Percentiles rank a stretch among this genome's conserved stretches.
phyloP scores from a whole-genome alignment of 2,797 vertebrate genomes.

The Sphenopsis melanotis region DNA sequence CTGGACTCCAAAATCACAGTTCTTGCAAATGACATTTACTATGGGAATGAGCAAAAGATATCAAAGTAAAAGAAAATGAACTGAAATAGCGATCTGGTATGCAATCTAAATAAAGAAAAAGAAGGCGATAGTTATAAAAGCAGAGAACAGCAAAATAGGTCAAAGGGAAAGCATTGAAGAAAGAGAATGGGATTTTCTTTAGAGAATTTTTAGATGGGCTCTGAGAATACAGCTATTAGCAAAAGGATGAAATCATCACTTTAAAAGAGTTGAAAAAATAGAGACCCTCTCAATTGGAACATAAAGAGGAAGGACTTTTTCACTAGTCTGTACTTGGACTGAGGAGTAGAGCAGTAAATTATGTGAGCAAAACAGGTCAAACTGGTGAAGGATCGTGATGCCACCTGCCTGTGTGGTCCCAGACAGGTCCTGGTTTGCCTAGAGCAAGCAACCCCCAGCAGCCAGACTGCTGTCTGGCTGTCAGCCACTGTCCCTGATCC shows the following conservation, averaged over 20 bases:
- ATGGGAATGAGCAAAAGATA: background rate
- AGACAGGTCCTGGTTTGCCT: background rate
- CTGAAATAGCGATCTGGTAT: background rate
- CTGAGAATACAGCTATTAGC: background rate
- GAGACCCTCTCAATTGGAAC: background rate
- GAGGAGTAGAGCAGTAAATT: background rate
- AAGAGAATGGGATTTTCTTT: background rate
- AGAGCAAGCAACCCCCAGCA: background rate
- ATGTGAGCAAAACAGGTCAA: background rate
- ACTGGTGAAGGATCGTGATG: background rate
- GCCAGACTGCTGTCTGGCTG: background rate
- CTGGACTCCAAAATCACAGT: background rate
- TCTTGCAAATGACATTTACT: background rate
- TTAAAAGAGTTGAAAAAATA: background rate
- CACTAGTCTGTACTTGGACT: fast-evolving
- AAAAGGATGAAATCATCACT: background rate
- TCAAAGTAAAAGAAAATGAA: background rate
- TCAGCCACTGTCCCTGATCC: fast-evolving
- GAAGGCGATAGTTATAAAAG: background rate
- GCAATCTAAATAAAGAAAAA: background rate
- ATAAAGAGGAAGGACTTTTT: background rate
- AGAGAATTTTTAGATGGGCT: background rate
- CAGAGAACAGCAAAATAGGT: background rate
- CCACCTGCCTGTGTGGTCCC: background rate
- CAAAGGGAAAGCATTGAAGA: background rate